A percentile compares a stretch with the other conserved stretches of the same genome.
Conservation (phyloP, 2,113 vertebrate species). For the Poecilia latipinna region DNA sequence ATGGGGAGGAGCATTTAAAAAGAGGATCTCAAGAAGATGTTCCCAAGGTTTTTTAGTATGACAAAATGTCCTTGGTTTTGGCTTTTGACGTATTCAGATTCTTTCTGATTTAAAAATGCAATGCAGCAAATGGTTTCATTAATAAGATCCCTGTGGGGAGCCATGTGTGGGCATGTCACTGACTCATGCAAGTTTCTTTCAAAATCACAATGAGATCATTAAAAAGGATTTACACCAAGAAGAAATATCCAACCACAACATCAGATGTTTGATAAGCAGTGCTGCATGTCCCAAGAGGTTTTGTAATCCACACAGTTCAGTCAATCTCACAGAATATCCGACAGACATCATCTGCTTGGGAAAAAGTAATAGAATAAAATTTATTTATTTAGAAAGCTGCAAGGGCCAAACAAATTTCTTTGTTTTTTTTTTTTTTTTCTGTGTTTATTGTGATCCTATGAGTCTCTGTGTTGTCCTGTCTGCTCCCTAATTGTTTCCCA, state of each 20-base stretch:
- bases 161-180: neutral
- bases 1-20: neutral
- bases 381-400: neutral
- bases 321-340: neutral
- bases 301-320: neutral
- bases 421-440: no score
- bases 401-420: neutral
- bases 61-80: neutral
- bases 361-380: neutral
- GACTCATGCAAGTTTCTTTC: neutral
- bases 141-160: neutral
- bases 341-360: neutral
- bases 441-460: no score
- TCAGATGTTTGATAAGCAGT: neutral
- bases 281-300: neutral
- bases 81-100: neutral
- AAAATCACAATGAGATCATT: neutral
- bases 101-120: neutral
- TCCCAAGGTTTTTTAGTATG: slow-evolving; percentile 7
- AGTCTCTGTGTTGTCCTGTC: no score
- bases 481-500: no score
- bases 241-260: neutral
- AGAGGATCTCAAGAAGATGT: slow-evolving; percentile 27
- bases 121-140: neutral
- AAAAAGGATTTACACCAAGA: neutral